Evolutionary conservation across 2,888 invertebrate genomes (phyloP).

Genomic region (Laothoe populi): DNA sequence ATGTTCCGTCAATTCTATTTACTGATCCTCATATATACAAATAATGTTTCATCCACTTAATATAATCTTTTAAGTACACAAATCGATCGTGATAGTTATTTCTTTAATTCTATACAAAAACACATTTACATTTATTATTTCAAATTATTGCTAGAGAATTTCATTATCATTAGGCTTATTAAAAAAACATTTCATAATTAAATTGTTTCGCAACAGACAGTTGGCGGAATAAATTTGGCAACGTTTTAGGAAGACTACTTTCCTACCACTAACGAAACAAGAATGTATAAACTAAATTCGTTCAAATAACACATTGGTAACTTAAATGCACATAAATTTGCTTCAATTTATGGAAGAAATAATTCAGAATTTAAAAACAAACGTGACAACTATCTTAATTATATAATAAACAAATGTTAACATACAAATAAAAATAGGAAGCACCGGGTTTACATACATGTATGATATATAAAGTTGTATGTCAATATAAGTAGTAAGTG

Average conservation of each 20-base stretch:
- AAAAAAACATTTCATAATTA: constrained; percentile 63
- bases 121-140: constrained; percentile 79
- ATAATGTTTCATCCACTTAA: constrained; percentile 56
- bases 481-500: constrained; percentile 64
- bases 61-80: constrained; percentile 58
- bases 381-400: constrained; percentile 71
- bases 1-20: constrained; percentile 58
- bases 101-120: constrained; percentile 80
- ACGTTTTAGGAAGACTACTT: constrained; percentile 84
- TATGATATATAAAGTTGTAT: constrained; percentile 44
- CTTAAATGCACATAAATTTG: constrained; percentile 70
- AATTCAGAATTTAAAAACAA: constrained; percentile 66
- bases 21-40: constrained; percentile 65
- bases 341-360: constrained; percentile 53
- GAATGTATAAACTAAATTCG: constrained; percentile 83
- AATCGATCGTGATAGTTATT: constrained; percentile 61
- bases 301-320: constrained; percentile 81
- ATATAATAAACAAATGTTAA: constrained; percentile 78
- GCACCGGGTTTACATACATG: constrained; percentile 60
- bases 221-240: constrained; percentile 83
- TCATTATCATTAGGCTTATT: constrained; percentile 76
- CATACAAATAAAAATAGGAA: constrained; percentile 81
- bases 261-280: constrained; percentile 83
- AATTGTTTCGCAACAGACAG: constrained; percentile 79
- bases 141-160: constrained; percentile 84